phyloP scores from a whole-genome alignment of 2,797 vertebrate species.

The Myotis myotis region DNA sequence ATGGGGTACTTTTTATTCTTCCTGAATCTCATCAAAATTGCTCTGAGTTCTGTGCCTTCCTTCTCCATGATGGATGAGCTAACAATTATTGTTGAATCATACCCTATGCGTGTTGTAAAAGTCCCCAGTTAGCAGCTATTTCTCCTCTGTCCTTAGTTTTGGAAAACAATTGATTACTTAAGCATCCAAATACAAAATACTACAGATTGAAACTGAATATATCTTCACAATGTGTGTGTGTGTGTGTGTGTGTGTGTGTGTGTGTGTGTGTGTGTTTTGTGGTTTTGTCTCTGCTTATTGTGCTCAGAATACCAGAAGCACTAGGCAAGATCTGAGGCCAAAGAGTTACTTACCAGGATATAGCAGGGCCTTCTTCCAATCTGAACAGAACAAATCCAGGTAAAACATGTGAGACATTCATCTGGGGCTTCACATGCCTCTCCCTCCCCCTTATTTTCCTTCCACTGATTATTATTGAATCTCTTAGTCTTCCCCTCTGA shows the following conservation, averaged over 20 bases:
- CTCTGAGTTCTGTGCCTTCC: background rate
- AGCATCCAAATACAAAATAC: background rate
- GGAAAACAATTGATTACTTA: background rate
- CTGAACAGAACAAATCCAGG: slow-evolving; percentile 27
- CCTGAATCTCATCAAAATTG: too few species aligned
- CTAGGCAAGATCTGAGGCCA: background rate
- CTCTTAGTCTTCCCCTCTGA: background rate
- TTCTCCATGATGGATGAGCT: background rate
- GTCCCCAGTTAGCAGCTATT: background rate
- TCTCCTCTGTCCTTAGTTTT: background rate
- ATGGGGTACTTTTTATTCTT: too few species aligned
- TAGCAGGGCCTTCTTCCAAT: slow-evolving; percentile 41
- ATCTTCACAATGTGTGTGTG: background rate
- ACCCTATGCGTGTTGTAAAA: background rate
- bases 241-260: too few species aligned
- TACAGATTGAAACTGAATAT: background rate
- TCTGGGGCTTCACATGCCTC: background rate
- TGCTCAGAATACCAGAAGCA: background rate
- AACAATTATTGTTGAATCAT: background rate
- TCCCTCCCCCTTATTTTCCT: background rate
- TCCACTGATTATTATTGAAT: background rate
- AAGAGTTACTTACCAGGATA: slow-evolving; percentile 43
- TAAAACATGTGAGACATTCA: background rate
- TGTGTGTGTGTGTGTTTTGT: background rate
- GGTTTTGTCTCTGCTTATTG: background rate